A percentile compares a stretch with the other conserved stretches of the same genome.
These are phyloP conservation scores for Trachythela sp. DNA, from an alignment of 64 coral and sea anemone species.

Conservation along the genomic window DNA sequence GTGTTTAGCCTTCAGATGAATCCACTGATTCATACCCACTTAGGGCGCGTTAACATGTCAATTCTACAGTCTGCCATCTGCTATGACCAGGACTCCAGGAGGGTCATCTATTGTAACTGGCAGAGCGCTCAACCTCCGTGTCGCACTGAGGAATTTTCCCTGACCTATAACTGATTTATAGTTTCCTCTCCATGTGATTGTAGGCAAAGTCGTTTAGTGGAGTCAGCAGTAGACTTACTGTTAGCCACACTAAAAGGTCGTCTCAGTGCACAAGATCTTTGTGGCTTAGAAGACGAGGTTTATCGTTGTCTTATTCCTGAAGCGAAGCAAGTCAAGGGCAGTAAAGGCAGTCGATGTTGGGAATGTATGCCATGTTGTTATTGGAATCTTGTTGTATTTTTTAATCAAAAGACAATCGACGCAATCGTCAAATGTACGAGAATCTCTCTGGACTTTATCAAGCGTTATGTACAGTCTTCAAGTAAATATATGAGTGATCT, in stretches of 20 bases:
- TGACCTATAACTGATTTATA: neutral
- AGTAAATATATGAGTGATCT: conserved; percentile 59
- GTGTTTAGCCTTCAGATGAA: too few relatives aligned
- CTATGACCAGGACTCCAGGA: too few relatives aligned
- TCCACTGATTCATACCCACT: too few relatives aligned
- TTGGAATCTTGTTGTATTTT: conserved; percentile 55
- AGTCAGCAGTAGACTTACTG: conserved; percentile 68
- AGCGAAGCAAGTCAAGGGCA: conserved; percentile 89
- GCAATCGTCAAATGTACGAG: conserved; percentile 47
- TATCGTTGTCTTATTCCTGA: conserved; percentile 85
- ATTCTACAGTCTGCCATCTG: too few relatives aligned
- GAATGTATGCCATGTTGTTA: conserved; percentile 96
- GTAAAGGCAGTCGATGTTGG: conserved; percentile 90
- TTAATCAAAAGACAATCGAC: conserved; percentile 57
- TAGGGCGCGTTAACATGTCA: too few relatives aligned
- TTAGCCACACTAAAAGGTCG: conserved; percentile 78
- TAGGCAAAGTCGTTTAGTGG: conserved; percentile 67
- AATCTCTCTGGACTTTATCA: conserved; percentile 55
- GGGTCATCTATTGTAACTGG: too few relatives aligned
- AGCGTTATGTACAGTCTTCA: conserved; percentile 49
- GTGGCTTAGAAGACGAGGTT: conserved; percentile 61
- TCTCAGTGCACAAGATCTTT: conserved; percentile 51
- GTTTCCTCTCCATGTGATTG: neutral
- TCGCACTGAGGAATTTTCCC: too few relatives aligned
- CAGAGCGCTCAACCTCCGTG: too few relatives aligned